A percentile compares a stretch with the other conserved stretches of the same genome.
These are phyloP conservation scores for Actinemys pallida DNA, from an alignment of 2,113 vertebrate species.

Conservation along the genomic window DNA sequence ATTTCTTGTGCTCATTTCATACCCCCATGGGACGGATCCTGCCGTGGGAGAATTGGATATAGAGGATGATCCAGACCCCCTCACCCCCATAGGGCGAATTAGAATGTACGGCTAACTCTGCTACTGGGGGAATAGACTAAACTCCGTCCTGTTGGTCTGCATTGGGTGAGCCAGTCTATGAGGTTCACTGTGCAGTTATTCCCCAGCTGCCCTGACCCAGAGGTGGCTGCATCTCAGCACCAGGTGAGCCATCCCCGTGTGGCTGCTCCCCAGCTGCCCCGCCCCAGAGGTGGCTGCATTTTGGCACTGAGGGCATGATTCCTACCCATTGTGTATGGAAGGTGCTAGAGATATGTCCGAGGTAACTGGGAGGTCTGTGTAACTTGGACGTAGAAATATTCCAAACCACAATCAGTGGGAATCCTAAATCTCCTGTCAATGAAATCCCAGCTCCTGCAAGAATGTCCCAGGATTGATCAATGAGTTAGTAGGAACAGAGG, in stretches of 20 bases:
- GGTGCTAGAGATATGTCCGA: neutral
- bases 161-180: neutral
- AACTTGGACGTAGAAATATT: neutral
- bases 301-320: neutral
- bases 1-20: neutral
- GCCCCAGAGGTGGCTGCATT: neutral
- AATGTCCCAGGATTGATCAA: neutral
- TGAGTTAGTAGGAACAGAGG: neutral
- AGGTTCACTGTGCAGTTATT: neutral
- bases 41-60: neutral
- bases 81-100: rapidly evolving
- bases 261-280: neutral
- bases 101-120: neutral
- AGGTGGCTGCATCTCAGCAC: no score
- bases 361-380: neutral
- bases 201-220: neutral
- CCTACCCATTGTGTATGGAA: neutral
- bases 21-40: neutral
- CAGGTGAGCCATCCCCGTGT: no score
- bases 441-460: neutral
- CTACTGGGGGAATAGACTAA: neutral
- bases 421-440: neutral
- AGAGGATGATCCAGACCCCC: neutral
- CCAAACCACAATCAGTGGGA: neutral
- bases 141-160: neutral